Percentiles rank a stretch among this genome's conserved stretches.
phyloP scores from a whole-genome alignment of 1,140 invertebrate species.

The Gonatopus flavifemur region DNA sequence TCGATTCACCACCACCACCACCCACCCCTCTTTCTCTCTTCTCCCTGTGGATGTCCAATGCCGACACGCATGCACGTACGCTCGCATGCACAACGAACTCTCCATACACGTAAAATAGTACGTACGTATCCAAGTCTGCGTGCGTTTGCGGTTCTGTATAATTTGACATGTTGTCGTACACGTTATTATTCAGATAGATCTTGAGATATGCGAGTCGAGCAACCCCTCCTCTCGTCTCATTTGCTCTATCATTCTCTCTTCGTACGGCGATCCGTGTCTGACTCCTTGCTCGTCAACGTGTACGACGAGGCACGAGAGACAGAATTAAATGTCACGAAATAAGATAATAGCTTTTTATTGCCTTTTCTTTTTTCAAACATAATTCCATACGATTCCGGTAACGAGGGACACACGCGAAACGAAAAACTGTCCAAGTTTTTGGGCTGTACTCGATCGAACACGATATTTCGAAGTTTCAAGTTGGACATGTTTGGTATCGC shows the following conservation, averaged over 20 bases:
- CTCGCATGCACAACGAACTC: constrained; percentile 15
- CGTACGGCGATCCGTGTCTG: constrained; percentile 10
- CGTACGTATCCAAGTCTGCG: constrained; percentile 32
- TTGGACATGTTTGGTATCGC: too few relatives aligned
- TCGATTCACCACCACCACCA: too few relatives aligned
- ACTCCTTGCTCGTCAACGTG: constrained; percentile 1
- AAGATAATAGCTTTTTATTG: not conserved
- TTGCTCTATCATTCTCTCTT: constrained; percentile 22
- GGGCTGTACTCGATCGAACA: too few relatives aligned
- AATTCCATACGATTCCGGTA: too few relatives aligned
- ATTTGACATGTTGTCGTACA: constrained; percentile 61
- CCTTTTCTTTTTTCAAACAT: not conserved
- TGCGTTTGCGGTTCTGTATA: constrained; percentile 52
- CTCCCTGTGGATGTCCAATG: constrained; percentile 28
- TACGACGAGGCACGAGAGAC: constrained; percentile 8
- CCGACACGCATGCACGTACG: constrained; percentile 28
- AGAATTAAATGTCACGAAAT: constrained; percentile 29
- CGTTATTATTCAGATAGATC: constrained; percentile 61
- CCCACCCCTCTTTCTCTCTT: constrained; percentile 8
- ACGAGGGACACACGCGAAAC: too few relatives aligned
- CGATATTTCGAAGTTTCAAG: too few relatives aligned
- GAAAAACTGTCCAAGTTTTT: too few relatives aligned
- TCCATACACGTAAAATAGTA: not conserved
- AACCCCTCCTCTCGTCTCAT: constrained; percentile 14
- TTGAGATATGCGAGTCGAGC: constrained; percentile 47